Base-by-base conservation (phyloP, 2,888 invertebrate genomes). In the Drosophila prostipennis region DNA sequence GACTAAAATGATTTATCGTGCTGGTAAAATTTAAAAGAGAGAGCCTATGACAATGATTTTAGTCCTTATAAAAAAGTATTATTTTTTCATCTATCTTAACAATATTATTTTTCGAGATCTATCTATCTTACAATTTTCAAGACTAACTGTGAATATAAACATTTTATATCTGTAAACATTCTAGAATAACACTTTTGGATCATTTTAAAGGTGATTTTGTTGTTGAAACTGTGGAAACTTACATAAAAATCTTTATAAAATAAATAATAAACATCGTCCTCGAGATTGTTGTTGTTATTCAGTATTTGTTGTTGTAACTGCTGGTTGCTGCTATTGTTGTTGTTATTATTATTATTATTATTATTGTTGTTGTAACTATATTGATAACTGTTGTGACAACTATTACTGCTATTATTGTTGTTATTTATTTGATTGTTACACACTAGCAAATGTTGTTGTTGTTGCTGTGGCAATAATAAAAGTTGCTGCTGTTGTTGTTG, bases 241-340 rank as follows among this genome's bases (percentile, higher is more conserved):
- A 90, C 90, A 90, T 90, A 89, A 79, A 90, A 79, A 89, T 90
- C 90, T 90, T 90, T 90, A 84, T 90, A 90, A 83, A 90, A 87
- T 74, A 90, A 89, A 89, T 90, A 90, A 87, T 90, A 91, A 84
- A 90, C 84, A 75, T 89, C 90, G 79, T 89, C 87, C 77, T 85
- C 86, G 49, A 76, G 57, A 77, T 82, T 82, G 75, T 87, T 81
- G 76, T 86, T 73, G 76, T 48, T 78, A 71, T 48, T 71, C 16
- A 34, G 61, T 43, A 61, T 55, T 56, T 72, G 46, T 48, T 73
- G 74, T 56, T 72, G 76, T 67, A 70, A 59, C 68, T 52, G 55
- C 54, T 72, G 39, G 61, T 39, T 68, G 69, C 34, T 71, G 56
- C 26, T 77, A 59, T 26, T 80, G 59, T 40, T 71, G 14, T 40